A percentile compares a stretch with the other conserved stretches of the same genome.
Conservation (phyloP, 2,797 vertebrate genomes). For the Melanotaenia nigrans region DNA sequence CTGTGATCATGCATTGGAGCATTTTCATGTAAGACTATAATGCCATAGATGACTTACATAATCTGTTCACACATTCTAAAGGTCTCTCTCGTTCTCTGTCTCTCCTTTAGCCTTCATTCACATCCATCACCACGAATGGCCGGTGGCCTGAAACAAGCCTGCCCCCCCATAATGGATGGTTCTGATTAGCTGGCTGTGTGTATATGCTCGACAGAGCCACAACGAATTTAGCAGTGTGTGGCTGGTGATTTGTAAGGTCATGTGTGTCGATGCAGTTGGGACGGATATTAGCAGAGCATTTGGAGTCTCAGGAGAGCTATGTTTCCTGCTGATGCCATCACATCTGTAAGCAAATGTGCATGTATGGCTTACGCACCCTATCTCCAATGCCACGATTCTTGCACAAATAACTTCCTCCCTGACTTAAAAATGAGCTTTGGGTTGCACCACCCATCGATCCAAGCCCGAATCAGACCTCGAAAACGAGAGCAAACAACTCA, state of each 20-base stretch:
- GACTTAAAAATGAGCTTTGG: conserved; percentile 61
- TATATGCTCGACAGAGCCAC: conserved; percentile 48
- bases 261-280: conserved; percentile 39
- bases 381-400: conserved; percentile 35
- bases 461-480: too few species aligned
- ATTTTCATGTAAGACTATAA: conserved; percentile 62
- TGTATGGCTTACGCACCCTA: conserved; percentile 9
- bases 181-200: conserved; percentile 67
- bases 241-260: conserved; percentile 72
- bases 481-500: too few species aligned
- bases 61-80: conserved; percentile 59
- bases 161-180: conserved; percentile 68
- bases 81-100: conserved; percentile 51
- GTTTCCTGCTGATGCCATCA: conserved; percentile 68
- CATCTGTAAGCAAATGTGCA: conserved; percentile 61
- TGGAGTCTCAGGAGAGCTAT: conserved; percentile 56
- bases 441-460: conserved; percentile 58
- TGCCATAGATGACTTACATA: conserved; percentile 64
- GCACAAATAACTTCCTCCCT: conserved; percentile 60
- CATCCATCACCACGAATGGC: conserved; percentile 71
- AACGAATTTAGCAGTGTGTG: conserved; percentile 46
- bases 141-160: conserved; percentile 70
- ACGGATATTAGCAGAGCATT: conserved; percentile 64
- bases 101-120: conserved; percentile 55
- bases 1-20: conserved; percentile 57